phyloP scores from a whole-genome alignment of 1,140 invertebrate species.

The Brachionus angularis region DNA sequence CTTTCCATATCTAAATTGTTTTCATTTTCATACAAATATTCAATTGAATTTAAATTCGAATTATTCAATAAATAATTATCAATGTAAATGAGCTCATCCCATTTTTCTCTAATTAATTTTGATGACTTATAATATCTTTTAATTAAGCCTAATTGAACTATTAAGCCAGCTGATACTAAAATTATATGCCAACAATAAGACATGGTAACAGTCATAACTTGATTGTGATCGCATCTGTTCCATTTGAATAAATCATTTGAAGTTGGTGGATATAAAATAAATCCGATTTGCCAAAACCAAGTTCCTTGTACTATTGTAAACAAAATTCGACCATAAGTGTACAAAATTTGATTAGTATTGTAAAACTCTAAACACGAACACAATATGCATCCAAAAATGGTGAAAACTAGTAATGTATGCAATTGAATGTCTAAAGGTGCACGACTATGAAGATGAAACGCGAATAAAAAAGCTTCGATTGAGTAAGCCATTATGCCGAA shows the following conservation, averaged over 20 bases:
- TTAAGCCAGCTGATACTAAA: constrained; percentile 8
- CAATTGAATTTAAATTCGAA: too few relatives aligned
- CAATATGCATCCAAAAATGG: constrained; percentile 50
- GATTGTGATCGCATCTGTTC: constrained; percentile 53
- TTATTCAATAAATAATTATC: too few relatives aligned
- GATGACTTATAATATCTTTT: background rate
- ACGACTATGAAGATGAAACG: constrained; percentile 60
- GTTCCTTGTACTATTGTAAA: constrained; percentile 60
- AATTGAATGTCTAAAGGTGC: constrained; percentile 58
- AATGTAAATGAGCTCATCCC: constrained; percentile 1
- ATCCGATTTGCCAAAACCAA: constrained; percentile 62
- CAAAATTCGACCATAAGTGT: constrained; percentile 53
- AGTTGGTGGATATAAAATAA: constrained; percentile 61
- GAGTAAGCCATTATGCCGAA: constrained; percentile 54
- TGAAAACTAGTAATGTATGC: constrained; percentile 59
- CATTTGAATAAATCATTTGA: constrained; percentile 46
- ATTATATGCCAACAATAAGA: constrained; percentile 49
- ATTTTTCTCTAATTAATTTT: background rate
- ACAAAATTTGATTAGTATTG: constrained; percentile 53
- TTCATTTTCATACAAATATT: too few relatives aligned
- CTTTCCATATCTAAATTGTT: background rate
- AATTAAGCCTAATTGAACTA: constrained; percentile 4
- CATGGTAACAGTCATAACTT: constrained; percentile 58
- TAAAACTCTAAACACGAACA: constrained; percentile 55
- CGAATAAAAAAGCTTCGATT: constrained; percentile 60